Percentiles rank a stretch among this genome's conserved stretches.
These are phyloP conservation scores for Clinocottus analis DNA, from an alignment of 2,113 vertebrate genomes.

Conservation along the genomic window DNA sequence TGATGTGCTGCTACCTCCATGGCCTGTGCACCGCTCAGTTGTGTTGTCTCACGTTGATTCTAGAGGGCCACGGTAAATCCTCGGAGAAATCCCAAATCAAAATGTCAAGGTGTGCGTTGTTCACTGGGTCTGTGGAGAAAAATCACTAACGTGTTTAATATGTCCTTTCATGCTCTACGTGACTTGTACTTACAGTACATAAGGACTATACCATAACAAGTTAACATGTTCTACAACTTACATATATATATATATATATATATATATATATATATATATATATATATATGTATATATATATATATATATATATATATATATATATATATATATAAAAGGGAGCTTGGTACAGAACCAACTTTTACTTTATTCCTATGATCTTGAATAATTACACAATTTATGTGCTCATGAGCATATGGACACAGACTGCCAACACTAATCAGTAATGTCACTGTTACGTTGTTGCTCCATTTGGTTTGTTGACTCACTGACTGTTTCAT, in stretches of 20 bases:
- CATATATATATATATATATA: conserved; percentile 3
- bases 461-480: conserved; percentile 23
- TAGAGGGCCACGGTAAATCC: conserved; percentile 41
- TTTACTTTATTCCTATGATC: conserved; percentile 35
- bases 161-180: conserved; percentile 17
- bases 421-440: background rate
- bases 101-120: conserved; percentile 46
- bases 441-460: background rate
- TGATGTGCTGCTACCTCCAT: conserved; percentile 73
- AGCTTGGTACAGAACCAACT: conserved; percentile 6
- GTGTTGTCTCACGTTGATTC: conserved; percentile 40
- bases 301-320: background rate
- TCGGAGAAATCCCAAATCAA: conserved; percentile 35
- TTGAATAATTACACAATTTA: conserved; percentile 4
- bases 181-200: conserved; percentile 35
- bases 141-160: conserved; percentile 10
- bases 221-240: conserved; percentile 20
- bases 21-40: conserved; percentile 64
- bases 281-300: background rate
- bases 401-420: background rate
- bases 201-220: conserved; percentile 32
- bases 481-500: conserved; percentile 33
- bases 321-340: background rate
- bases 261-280: background rate
- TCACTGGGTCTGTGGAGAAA: conserved; percentile 34